These are phyloP conservation scores for Tethya wilhelma DNA, from an alignment of 37 sponge, comb jelly and placozoan genomes.

Conservation along the genomic window DNA sequence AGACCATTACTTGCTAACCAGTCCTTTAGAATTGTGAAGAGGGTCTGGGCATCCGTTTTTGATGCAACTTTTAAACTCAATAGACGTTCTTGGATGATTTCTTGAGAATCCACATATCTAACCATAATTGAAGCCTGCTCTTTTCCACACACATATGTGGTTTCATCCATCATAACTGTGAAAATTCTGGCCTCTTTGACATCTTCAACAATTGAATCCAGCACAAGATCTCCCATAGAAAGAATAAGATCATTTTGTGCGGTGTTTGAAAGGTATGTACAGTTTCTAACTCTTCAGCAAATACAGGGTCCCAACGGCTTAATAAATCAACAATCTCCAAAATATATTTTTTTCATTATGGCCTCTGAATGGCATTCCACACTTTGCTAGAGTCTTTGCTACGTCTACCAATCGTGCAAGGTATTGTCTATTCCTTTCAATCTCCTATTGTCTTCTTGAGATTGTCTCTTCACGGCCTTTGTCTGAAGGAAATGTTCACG, in stretches of 20 bases:
- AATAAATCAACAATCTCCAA: constrained; percentile 32
- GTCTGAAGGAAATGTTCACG: not conserved
- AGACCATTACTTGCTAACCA: not conserved
- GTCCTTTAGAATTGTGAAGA: not conserved
- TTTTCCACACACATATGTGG: not conserved
- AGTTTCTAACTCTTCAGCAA: constrained; percentile 15
- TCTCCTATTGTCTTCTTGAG: not conserved
- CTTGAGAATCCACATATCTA: constrained; percentile 2
- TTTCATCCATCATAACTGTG: constrained; percentile 12
- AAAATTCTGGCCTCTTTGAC: not conserved
- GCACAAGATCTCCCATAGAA: constrained; percentile 9
- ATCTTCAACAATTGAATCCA: constrained; percentile 2
- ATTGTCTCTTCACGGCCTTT: not conserved
- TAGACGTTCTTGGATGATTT: constrained; percentile 14
- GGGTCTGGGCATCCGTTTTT: constrained; percentile 1
- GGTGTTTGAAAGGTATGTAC: constrained; percentile 5
- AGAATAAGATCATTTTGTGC: constrained; percentile 6
- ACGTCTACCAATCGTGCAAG: not conserved
- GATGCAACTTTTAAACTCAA: not conserved
- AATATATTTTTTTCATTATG: constrained; percentile 23
- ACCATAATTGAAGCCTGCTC: constrained; percentile 3
- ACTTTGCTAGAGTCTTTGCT: not conserved
- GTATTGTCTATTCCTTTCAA: not conserved
- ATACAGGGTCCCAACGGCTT: constrained; percentile 51
- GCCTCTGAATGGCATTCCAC: not conserved